Evolutionary conservation across 2,113 vertebrate genomes (phyloP).

Genomic region (Acinonyx jubatus): DNA sequence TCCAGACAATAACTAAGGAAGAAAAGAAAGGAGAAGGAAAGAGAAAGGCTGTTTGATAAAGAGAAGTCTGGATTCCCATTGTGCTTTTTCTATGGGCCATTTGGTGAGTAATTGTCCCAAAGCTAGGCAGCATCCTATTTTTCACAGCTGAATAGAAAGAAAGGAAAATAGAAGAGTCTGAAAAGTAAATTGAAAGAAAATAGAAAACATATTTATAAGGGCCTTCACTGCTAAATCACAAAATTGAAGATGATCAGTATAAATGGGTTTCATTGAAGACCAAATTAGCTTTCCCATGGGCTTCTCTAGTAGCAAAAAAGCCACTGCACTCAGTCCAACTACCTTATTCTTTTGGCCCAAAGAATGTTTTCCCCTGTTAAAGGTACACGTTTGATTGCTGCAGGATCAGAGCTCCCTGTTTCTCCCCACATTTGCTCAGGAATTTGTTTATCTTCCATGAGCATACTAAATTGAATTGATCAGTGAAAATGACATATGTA

Average conservation of each 20-base stretch:
- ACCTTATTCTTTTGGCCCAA: not conserved
- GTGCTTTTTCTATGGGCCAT: not conserved
- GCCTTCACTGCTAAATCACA: slow-evolving; percentile 26
- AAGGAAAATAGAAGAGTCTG: not conserved
- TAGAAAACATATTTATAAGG: not conserved
- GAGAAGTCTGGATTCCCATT: not conserved
- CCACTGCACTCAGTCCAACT: not conserved
- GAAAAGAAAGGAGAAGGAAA: slow-evolving; percentile 23
- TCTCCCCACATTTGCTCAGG: slow-evolving; percentile 13
- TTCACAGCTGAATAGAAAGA: slow-evolving; percentile 27
- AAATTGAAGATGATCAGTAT: slow-evolving; percentile 21
- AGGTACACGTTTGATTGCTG: not conserved
- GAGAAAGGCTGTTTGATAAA: not conserved
- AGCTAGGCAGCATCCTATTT: not conserved
- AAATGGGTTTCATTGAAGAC: not conserved
- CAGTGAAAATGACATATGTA: not conserved
- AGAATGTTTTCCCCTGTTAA: slow-evolving; percentile 13
- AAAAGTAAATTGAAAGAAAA: slow-evolving; percentile 48
- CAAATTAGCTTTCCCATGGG: not conserved
- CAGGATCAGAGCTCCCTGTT: not conserved
- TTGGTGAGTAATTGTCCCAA: slow-evolving; percentile 16
- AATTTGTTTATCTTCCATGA: slow-evolving; percentile 6
- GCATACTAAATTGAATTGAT: not conserved
- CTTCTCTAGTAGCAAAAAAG: not conserved
- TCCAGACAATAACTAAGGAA: not conserved